Base-by-base conservation (phyloP, 1,140 invertebrate species). In the Dufourea novaeangliae region DNA sequence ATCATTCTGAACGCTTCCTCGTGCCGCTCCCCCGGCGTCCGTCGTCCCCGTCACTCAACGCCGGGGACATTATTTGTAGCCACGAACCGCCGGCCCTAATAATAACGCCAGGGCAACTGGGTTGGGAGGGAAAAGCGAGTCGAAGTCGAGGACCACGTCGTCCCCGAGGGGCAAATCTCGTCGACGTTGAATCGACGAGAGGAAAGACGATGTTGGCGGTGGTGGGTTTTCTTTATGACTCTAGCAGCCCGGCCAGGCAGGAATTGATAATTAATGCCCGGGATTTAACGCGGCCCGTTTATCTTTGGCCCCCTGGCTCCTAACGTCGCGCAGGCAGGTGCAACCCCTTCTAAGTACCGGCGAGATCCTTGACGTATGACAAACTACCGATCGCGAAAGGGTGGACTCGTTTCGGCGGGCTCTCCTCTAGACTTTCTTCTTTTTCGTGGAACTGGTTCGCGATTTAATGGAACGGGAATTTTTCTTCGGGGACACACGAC, bases 321-420 rank as follows among this genome's bases (percentile, higher is more conserved):
- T 57, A 87, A 89, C 83, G 67, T 70, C 59, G 34, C 59, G 75
- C 64, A 78, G 83, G 80, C 88, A 90, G 88, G 88, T 89, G 89
- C 83, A 75, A 86, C 85, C 80, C 80, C 62, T 84, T 82, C 79
- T 59, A 73, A 57, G 64, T 74, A 75, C 61, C 44, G 39, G 32
- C 56, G 67, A 64, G 8, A 68, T 14, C 32, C 52, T 27, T 84
- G 88, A 88, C 89, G 73, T 52, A 59, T 90, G 88, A 90, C 84
- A 89, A 90, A 89, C 85, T 84, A 62, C 77, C 82, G 86, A 90
- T 90, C 86, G 83, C 72, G 76, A 87, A 90, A 88, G 88, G 89
- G 89, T 88, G 88, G 88, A 86, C 86, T 57, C 75, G 39, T 63
- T 22, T 61, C 44, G 52, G 46, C 7, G 44, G 39, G 44, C 2